Base-by-base conservation (phyloP, 2,888 invertebrate species). In the Himalopsyche japonica region DNA sequence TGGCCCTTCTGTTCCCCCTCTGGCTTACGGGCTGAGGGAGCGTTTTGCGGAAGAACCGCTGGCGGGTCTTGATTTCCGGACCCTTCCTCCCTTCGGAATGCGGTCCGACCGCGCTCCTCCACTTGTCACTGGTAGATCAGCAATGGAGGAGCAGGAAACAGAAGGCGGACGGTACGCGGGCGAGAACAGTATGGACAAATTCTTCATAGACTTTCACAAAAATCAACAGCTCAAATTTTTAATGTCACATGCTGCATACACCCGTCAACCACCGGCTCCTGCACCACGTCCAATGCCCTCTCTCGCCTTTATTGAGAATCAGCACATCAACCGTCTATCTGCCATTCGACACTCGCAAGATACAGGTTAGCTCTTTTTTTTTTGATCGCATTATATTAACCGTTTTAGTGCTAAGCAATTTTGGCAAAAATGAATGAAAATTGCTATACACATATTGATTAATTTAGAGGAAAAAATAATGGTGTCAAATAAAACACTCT, bases 141-240 rank as follows among this genome's bases (percentile, higher is more conserved):
- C 12, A 5, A 70, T 27, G 24, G 70, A 77, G 7, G 77, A 77
- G 4, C 70, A 70, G 12, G 70, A 70, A 27, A 27, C 70, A 12
- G 70, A 70, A 34, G 43, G 84, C 80, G 57, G 90, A 91, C 89
- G 91, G 88, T 90, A 92, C 88, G 87, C 91, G 82, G 90, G 91
- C 64, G 90, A 93, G 89, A 92, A 92, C 88, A 80, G 87, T 88
- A 94, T 95, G 92, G 94, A 94, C 86, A 95, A 95, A 89, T 95
- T 95, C 90, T 95, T 95, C 93, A 93, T 94, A 79, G 95, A 95
- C 89, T 95, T 95, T 91, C 93, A 94, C 90, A 94, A 94, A 89
- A 94, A 94, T 88, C 93, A 94, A 85, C 92, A 92, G 85, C 88
- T 90, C 87, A 87, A 87, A 80, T 48, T 76, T n/a, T 87, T 90